A percentile compares a stretch with the other conserved stretches of the same genome.
phyloP scores from a whole-genome alignment of 2,888 invertebrate species.

The Plemyria rubiginata region DNA sequence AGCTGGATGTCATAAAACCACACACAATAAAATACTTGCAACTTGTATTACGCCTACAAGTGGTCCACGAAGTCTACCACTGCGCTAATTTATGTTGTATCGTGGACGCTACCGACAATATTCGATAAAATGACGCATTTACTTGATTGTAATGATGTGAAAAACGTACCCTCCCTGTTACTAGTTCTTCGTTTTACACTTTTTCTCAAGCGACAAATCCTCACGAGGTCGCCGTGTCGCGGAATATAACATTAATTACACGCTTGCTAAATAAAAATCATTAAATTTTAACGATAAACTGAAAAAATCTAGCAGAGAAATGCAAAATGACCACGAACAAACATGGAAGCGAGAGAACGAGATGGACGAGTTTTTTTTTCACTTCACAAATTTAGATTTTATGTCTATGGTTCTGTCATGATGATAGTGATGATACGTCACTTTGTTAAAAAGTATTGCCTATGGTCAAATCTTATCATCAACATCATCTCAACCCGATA shows the following conservation, averaged over 20 bases:
- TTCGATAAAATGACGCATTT: constrained; percentile 84
- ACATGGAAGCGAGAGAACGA: constrained; percentile 79
- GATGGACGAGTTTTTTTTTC: constrained; percentile 49
- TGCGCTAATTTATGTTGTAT: constrained; percentile 55
- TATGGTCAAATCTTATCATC: too few species aligned
- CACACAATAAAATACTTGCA: constrained; percentile 46
- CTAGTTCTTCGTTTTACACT: constrained; percentile 77
- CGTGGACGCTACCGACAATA: constrained; percentile 64
- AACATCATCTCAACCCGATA: too few species aligned
- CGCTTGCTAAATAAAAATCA: constrained; percentile 72
- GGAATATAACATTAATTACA: constrained; percentile 83
- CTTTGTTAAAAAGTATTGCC: neutral
- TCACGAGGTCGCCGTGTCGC: constrained; percentile 78
- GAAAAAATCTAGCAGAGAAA: constrained; percentile 80
- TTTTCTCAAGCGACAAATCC: constrained; percentile 78
- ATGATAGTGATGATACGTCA: neutral
- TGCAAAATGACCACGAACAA: constrained; percentile 84
- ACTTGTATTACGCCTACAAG: constrained; percentile 40
- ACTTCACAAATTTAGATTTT: neutral
- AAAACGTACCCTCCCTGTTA: constrained; percentile 85
- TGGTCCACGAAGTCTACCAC: constrained; percentile 41
- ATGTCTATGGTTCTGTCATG: neutral
- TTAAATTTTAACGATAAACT: constrained; percentile 74
- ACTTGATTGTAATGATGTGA: constrained; percentile 79
- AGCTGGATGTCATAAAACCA: constrained; percentile 73